Conservation (phyloP, 1,140 invertebrate species). For the Camponotus floridanus region DNA sequence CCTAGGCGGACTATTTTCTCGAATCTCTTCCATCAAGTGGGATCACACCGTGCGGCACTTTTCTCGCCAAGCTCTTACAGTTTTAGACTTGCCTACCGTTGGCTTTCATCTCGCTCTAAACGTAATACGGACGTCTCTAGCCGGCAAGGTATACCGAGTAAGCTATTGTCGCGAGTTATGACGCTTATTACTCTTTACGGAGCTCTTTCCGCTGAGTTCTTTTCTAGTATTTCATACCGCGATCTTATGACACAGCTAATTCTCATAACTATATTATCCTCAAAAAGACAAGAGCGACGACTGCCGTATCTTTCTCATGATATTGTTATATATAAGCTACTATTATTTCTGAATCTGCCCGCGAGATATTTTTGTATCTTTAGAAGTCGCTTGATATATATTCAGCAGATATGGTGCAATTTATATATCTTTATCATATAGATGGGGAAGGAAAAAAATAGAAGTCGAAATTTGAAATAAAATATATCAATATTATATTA, state of each 20-base stretch:
- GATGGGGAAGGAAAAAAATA: too few relatives aligned
- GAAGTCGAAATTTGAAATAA: too few relatives aligned
- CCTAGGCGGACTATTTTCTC: constrained; percentile 16
- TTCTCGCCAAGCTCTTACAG: neutral
- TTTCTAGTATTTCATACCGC: neutral
- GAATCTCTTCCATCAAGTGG: constrained; percentile 40
- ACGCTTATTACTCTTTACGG: neutral
- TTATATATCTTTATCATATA: too few relatives aligned
- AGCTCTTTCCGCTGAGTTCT: neutral
- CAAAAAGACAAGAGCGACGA: neutral
- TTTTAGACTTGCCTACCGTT: neutral
- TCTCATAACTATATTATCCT: neutral
- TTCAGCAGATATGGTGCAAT: too few relatives aligned
- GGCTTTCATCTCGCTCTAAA: neutral
- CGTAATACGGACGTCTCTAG: neutral
- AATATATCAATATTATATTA: too few relatives aligned
- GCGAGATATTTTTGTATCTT: neutral
- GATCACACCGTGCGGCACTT: constrained; percentile 20
- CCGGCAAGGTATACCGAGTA: neutral
- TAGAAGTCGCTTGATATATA: too few relatives aligned
- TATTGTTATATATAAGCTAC: neutral
- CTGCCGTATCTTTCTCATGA: neutral
- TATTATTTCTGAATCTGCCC: neutral
- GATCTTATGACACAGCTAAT: neutral
- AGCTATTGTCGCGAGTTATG: neutral